Base-by-base conservation (phyloP, 2,797 vertebrate species). In the Manis javanica region DNA sequence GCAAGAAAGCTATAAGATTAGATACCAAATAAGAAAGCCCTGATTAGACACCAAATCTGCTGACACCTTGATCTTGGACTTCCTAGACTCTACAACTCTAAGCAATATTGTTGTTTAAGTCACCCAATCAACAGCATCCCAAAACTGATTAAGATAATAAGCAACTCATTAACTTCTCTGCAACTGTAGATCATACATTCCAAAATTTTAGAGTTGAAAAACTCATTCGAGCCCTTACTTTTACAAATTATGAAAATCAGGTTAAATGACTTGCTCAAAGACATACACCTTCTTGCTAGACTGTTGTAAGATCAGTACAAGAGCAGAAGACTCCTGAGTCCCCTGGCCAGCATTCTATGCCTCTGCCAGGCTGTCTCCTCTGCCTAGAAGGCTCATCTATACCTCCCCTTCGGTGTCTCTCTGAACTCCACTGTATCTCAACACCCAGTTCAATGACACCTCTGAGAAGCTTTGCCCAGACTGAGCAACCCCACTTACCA, bases 201-300 rank as follows among this genome's bases (percentile, higher is more conserved):
- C 37, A 93, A 85, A 72, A 68, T 49, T 86, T 84, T 49, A 71
- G 29, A 85, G 39, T 53, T 92, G 21, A 66, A 72, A 86, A 78
- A 49, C 31, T 71, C 59, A 88, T 15, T 39, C 11, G 26, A 83
- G 51, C 2, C 74, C 9, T 31, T 71, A 53, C 23, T 77, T 81
- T 93, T 61, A 84, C 49, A 96, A 61, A 79, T 68, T 84, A 75
- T 39, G 29, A 59, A 89, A 51, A 55, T 86, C 46, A 68, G 51
- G 74, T 82, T 49, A 59, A 89, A 71, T 59, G 42, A 64, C 61
- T 81, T 75, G 18, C 15, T 69, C 55, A 91, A 64, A 84, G 55
- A 19, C 78, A 49, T 23, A 61, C 4, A 59, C 53, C 29, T 74
- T 83, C 42, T 37, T 82, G 64, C 34, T 83, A 59, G 13, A 94